Base-by-base conservation (phyloP, 2,113 vertebrate species). In the Plecturocebus donacophilus region DNA sequence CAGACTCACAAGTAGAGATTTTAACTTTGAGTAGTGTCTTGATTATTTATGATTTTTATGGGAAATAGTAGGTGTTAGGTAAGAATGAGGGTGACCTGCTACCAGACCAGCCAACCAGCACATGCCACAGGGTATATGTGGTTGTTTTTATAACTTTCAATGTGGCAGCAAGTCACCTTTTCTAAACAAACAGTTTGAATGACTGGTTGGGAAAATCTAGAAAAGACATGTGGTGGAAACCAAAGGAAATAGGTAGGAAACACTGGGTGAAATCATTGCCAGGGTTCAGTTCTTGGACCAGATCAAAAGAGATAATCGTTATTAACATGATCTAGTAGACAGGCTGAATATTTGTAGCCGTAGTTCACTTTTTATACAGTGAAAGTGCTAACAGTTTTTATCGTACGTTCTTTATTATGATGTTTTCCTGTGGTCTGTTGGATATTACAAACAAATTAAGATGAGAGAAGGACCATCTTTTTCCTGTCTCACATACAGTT, bases 91-190 rank as follows among this genome's bases (percentile, higher is more conserved):
- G 38, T 75, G 27, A 81, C 87, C 96, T 97, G 97, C 84, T 94
- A 35, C 40, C 73, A 82, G 77, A 75, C 90, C 87, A 96, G 61
- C 19, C 96, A 97, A 80, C 71, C 97, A 90, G 54, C 97, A 54
- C 84, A 42, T 90, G 58, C 84, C 95, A 84, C 91, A 45, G 97
- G 96, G 97, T 90, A 66, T 79, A 7, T 66, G 56, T 80, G 98
- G n/a, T 35, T 94, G 77, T 97, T 98, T 98, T 23, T 91, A 91
- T 98, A 97, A 35, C 88, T 97, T 97, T 97, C 82, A 96, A 1
- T 77, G 76, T 90, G 88, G 70, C 85, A 96, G 91, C 80, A 32
- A 25, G 87, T 95, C 95, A 47, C 92, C 32, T 94, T 97, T 90
- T 81, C 95, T 56, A 97, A 98, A 84, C 54, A 75, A 95, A 87